A percentile compares a stretch with the other conserved stretches of the same genome.
Evolutionary conservation across 2,113 vertebrate species (phyloP).

Genomic region (Myotis davidii): DNA sequence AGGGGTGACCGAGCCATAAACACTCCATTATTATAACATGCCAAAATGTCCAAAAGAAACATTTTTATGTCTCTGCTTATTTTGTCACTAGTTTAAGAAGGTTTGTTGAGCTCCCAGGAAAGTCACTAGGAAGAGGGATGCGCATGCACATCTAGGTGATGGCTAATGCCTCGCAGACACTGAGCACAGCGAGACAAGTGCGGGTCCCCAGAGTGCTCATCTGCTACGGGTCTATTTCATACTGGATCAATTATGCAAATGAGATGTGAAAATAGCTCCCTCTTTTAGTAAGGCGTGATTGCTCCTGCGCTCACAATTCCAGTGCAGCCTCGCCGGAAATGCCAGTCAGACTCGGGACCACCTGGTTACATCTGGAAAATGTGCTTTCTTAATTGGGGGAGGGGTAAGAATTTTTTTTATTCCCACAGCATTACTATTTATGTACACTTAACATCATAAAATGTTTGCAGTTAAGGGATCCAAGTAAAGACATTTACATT

Average conservation of each 20-base stretch:
- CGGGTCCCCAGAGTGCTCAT: conserved; percentile 86
- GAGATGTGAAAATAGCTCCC: conserved; percentile 85
- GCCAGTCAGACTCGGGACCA: conserved; percentile 78
- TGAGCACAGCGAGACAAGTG: conserved; percentile 85
- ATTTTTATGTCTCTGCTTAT: conserved; percentile 85
- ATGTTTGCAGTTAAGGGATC: conserved; percentile 69
- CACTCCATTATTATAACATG: conserved; percentile 81
- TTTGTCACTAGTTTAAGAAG: conserved; percentile 86
- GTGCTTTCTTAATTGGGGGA: conserved; percentile 73
- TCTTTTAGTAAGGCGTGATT: conserved; percentile 86
- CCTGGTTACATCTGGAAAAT: conserved; percentile 78
- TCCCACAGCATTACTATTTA: conserved; percentile 74
- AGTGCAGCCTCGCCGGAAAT: conserved; percentile 80
- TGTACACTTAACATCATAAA: conserved; percentile 60
- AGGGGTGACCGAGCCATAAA: conserved; percentile 84
- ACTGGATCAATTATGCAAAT: conserved; percentile 90
- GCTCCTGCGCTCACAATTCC: conserved; percentile 80
- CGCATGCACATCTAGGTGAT: conserved; percentile 73
- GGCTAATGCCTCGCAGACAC: conserved; percentile 83
- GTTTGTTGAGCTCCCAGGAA: conserved; percentile 82
- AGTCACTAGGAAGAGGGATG: conserved; percentile 78
- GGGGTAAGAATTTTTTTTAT: conserved; percentile 1
- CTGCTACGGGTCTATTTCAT: conserved; percentile 86
- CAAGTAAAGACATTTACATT: conserved; percentile 62
- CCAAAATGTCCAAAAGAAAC: conserved; percentile 83